These are phyloP conservation scores for Neopelma chrysocephalum DNA, from an alignment of 2,797 vertebrate genomes.

Conservation along the genomic window DNA sequence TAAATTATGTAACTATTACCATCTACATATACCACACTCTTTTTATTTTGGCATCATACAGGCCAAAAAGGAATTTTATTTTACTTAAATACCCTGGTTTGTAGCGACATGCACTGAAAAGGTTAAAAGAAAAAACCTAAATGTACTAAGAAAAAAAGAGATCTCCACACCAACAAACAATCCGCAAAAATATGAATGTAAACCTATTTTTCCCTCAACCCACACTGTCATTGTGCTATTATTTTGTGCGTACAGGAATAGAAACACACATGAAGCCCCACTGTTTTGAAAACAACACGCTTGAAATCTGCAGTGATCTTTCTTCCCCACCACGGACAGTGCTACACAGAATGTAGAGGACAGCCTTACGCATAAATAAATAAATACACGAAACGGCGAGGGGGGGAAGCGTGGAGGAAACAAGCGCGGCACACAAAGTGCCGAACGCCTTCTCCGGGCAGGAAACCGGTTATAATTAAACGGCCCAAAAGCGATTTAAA, in stretches of 20 bases:
- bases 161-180: conserved; percentile 11
- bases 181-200: neutral
- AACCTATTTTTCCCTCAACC: neutral
- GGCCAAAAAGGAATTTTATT: neutral
- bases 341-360: fast-evolving
- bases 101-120: neutral
- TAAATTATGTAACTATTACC: conserved; percentile 64
- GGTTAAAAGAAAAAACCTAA: neutral
- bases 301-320: neutral
- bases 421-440: neutral
- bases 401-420: neutral
- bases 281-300: neutral
- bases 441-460: neutral
- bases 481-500: neutral
- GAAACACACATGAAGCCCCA: neutral
- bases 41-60: neutral
- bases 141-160: neutral
- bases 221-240: neutral
- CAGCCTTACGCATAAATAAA: neutral
- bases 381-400: neutral
- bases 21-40: neutral
- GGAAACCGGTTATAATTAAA: neutral
- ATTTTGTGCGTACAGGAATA: neutral
- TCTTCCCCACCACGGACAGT: neutral
- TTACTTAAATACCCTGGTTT: neutral